Base-by-base conservation (phyloP, 92 coral and sea anemone species). In the Phenganax marumi region DNA sequence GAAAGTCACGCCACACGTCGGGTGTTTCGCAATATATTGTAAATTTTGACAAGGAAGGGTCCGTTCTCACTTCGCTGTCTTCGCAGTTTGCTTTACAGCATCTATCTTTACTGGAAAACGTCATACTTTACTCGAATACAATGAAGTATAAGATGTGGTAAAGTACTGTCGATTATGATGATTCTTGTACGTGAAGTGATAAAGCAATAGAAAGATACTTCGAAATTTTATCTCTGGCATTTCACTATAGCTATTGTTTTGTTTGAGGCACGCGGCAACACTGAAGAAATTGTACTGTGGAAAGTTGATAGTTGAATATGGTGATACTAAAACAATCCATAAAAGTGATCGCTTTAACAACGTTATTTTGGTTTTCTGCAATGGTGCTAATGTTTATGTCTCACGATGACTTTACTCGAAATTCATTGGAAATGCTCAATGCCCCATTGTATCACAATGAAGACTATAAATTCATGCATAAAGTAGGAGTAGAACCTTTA, bases 301-400 rank as follows among this genome's bases (percentile, higher is more conserved):
- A 33, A 66, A 66, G 49, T 12, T 19, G 14, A 25, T 24, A 66
- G 12, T 78, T 78, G 50, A 39, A 52, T 84, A 80, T 62, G 85
- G 92, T 92, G 98, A 88, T 90, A 75, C 79, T 87, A 21, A 88
- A 60, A 68, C 84, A 86, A 63, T 84, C 93, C 77, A 90, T 96
- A 86, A 92, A 96, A 85, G 83, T 91, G 7, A 91, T 96, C 52
- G 93, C 90, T 22, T 68, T 96, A 51, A 96, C 99, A 23, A 91
- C 99, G 56, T 86, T 89, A 21, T 96, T 96, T 73, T 96, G 99
- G 99, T 92, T 96, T 68, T 92, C 99, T 50, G 96, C 93, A 21
- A 96, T 97, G n/a, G 85, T 96, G 21, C 74, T 96, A 10, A 91
- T 96, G 72, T 72, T 96, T 17, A 96, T 96, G 99, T 90, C 90